Evolutionary conservation across 2,113 vertebrate species (phyloP), one percentile per base, ranked within the genome.

Genomic region (Vireo altiloquus): DNA sequence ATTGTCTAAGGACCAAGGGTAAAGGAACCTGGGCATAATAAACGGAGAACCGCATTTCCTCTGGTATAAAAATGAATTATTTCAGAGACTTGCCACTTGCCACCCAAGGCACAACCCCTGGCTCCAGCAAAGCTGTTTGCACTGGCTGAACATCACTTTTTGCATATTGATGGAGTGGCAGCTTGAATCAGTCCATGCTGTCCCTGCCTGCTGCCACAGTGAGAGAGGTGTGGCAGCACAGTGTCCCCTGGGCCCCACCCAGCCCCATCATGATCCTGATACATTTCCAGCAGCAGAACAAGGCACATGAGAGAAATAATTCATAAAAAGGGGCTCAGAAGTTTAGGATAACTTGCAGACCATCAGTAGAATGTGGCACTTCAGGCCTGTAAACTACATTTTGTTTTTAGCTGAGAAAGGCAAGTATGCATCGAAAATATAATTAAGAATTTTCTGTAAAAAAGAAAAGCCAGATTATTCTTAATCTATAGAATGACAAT

Each of bases 281-380:
- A 21, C 14, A 8, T 5, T 66, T 39, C 78, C 74, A 77, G 86
- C 46, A 76, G 57, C 23, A 82, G 9, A 68, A 9, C 39, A 56
- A 82, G 37, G 61, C 40, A 82, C 11, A n/a, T 2, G 2, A 25
- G 23, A 35, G 15, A 28, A 1, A 5, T 1, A 6, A 30, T 6
- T 59, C 27, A 23, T 40, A 40, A 40, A 46, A 85, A 21, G 6
- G 24, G 7, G 53, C 23, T 52, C 66, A 60, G 46, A 25, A 49
- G 42, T 17, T 63, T 9, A n/a, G 44, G n/a, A 6, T 22, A 44
- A 64, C 52, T 39, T 37, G 44, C 22, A 77, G 49, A 20, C 23
- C 18, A 6, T 52, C 37, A 47, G 30, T 15, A 79, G 40, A 47
- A 40, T 14, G 17, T 37, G 23, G 23, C 21, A 59, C 21, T 42